A percentile compares a stretch with the other conserved stretches of the same genome.
These are phyloP conservation scores for Calliopsis andreniformis DNA, from an alignment of 1,140 invertebrate species.

Conservation along the genomic window DNA sequence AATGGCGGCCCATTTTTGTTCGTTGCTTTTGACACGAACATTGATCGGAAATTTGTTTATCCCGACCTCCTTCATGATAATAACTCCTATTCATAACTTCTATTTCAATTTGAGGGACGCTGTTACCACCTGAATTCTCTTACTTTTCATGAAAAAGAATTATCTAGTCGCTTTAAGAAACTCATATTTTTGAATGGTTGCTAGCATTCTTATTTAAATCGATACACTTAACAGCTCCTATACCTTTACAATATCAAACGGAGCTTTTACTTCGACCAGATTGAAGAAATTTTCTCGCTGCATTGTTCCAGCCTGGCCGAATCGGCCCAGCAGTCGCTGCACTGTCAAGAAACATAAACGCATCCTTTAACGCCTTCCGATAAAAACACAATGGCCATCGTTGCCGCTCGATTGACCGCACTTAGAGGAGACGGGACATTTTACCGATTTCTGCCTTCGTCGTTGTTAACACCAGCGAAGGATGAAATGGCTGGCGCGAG, in stretches of 20 bases:
- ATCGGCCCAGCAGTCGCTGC: slow-evolving; percentile 40
- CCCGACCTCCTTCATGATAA: too few relatives aligned
- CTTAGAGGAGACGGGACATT: slow-evolving; percentile 60
- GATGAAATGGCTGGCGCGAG: slow-evolving; percentile 1
- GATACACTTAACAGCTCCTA: too few relatives aligned
- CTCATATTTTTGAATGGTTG: too few relatives aligned
- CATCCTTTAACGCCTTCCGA: slow-evolving; percentile 72
- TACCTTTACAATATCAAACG: too few relatives aligned
- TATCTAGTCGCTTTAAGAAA: too few relatives aligned
- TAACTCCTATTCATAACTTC: too few relatives aligned
- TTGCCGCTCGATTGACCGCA: slow-evolving; percentile 77
- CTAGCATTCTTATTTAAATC: too few relatives aligned
- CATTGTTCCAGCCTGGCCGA: slow-evolving; percentile 43
- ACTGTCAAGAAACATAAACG: slow-evolving; percentile 64
- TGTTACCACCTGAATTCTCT: too few relatives aligned
- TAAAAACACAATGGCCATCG: slow-evolving; percentile 72
- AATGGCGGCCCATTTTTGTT: not conserved
- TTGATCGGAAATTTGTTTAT: not conserved
- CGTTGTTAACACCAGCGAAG: slow-evolving; percentile 37
- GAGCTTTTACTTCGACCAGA: not conserved
- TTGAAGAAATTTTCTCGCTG: not conserved
- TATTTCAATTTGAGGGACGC: too few relatives aligned
- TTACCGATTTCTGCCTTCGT: slow-evolving; percentile 42
- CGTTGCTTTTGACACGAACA: not conserved
- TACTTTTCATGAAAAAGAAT: too few relatives aligned